These are phyloP conservation scores for Tretioscincus oriximinensis DNA, from an alignment of 2,113 vertebrate species.

Conservation along the genomic window DNA sequence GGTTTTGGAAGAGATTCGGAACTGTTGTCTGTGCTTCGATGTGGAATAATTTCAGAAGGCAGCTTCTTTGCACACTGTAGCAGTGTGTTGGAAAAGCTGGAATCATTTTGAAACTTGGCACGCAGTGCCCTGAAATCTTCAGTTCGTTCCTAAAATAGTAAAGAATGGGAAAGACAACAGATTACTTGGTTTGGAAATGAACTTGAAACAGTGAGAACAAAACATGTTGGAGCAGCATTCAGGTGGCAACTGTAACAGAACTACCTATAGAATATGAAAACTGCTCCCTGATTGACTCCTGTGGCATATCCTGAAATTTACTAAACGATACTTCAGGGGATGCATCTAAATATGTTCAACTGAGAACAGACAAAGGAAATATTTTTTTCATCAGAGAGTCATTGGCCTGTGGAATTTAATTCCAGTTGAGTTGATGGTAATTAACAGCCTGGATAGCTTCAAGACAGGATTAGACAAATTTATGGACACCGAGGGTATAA, in stretches of 20 bases:
- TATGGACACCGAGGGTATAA: no score
- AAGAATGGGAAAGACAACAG: conserved; percentile 27
- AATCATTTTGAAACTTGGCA: conserved; percentile 71
- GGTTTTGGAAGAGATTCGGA: not conserved
- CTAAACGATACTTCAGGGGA: no score
- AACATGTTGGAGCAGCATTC: not conserved
- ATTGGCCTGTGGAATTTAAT: no score
- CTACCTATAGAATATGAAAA: not conserved
- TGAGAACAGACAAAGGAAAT: no score
- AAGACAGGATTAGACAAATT: no score
- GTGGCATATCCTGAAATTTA: no score
- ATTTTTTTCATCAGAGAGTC: no score
- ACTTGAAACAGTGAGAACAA: not conserved
- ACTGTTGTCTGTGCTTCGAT: accelerated
- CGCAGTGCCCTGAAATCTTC: conserved; percentile 69
- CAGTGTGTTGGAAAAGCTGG: not conserved
- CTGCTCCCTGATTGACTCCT: not conserved
- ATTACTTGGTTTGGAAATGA: not conserved
- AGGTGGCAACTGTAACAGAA: not conserved
- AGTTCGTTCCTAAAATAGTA: conserved; percentile 67
- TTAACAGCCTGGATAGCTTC: no score
- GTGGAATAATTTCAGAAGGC: accelerated
- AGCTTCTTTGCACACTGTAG: not conserved
- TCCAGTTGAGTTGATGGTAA: no score
- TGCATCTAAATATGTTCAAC: no score